Base-by-base conservation (phyloP, 2,888 invertebrate species). In the Chrysolina oricalcia region DNA sequence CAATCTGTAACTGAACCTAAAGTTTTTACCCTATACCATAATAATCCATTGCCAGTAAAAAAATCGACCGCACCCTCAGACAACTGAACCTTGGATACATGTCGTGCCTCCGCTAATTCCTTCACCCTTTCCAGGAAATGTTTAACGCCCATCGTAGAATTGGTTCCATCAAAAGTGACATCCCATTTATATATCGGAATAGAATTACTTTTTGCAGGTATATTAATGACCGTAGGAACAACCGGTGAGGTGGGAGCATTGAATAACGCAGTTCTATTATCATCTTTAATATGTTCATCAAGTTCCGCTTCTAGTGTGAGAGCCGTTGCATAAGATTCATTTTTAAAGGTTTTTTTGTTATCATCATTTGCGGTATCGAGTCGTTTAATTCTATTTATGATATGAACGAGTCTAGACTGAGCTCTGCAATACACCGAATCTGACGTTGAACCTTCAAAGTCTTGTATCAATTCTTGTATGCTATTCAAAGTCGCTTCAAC, bases 381-480 rank as follows among this genome's bases (percentile, higher is more conserved):
- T 10, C 56, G 56, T 23, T 56, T 21, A 23, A 21, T 56, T 23
- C 56, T 56, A 56, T 56, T 56, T 4, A 56, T 21, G 15, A 56
- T 23, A 23, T 56, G 56, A n/a, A n/a, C n/a, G n/a, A n/a, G n/a
- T n/a, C n/a, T n/a, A n/a, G n/a, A n/a, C n/a, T n/a, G n/a, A n/a
- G 56, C 56, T 23, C 23, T 56, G 6, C 23, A 21, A n/a, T 56
- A 56, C 11, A 56, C 23, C 23, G 23, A 56, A 59, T 69, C 59
- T 11, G 40, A n/a, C n/a, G n/a, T n/a, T n/a, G n/a, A n/a, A 43
- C 59, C 69, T 69, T 59, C 69, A 50, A 41, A 69, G 40, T 59
- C 43, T 15, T 46, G 56, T 21, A 56, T 23, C 21, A 56, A 13
- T 56, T 56, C 56, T 13, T 23, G 21, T 2, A 67, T 62, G 27